Base-by-base conservation (phyloP, 1,140 invertebrate species). In the Drosophila biarmipes region DNA sequence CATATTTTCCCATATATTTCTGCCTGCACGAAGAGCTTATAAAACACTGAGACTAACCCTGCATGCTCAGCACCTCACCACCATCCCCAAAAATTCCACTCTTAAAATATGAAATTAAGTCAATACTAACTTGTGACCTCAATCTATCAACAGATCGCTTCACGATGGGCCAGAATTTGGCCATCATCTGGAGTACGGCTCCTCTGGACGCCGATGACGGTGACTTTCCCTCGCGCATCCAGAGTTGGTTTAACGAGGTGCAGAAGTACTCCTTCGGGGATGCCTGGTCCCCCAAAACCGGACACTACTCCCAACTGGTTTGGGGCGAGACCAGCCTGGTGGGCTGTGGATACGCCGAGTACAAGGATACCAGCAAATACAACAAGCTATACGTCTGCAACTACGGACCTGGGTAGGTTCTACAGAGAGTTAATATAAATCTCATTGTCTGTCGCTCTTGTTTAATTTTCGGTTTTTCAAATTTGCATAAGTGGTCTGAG, bases 311-410 rank as follows among this genome's bases (percentile, higher is more conserved):
- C 42, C 96, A 97, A 94, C 92, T 97, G 77, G 94, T 96, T 34
- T 97, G 96, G 96, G 94, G 95, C 55, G 95, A 96, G 79, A 96
- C 96, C 6, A 95, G 95, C 79, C 92, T 95, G 45, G 93, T 97
- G 29, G 96, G 96, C 29, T 97, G 96, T 90, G 96, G 96, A 17
- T 97, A 95, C 87, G 94, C 96, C 0, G 96, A 95, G 92, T 97
- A 96, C 92, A 95, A 95, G 73, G 95, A 96, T 66, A 93, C 93
- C 2, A 66, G 92, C 66, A 95, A 96, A 43, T 96, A 96, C 90
- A 96, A 95, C 58, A 97, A 97, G 92, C 94, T 96, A 55, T 97
- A 97, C 90, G 95, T 97, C 12, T 97, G 96, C 93, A 97, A 97
- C 92, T 97, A 97, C 86, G 96, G 96, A 57, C 96, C 96, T 10